phyloP scores from a whole-genome alignment of 2,797 vertebrate species.

The Distichodus sexfasciatus region DNA sequence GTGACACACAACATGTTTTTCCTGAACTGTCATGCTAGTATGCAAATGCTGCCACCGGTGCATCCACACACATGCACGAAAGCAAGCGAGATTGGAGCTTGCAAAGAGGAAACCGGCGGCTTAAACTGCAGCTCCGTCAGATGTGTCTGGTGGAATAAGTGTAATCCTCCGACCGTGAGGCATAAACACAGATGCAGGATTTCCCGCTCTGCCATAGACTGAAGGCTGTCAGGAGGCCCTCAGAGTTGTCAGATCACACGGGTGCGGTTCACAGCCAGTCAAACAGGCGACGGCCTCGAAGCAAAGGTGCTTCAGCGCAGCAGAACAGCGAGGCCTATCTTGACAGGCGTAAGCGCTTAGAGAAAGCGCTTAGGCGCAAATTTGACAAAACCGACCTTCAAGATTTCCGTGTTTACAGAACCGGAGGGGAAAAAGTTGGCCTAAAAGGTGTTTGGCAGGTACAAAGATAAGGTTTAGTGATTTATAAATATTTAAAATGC shows the following conservation, averaged over 20 bases:
- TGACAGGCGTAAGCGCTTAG: not conserved
- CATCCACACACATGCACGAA: not conserved
- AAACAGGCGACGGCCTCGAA: not conserved
- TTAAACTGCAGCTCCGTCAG: slow-evolving; percentile 24
- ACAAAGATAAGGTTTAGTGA: too few relatives aligned
- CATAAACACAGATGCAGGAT: slow-evolving; percentile 11
- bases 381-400: not conserved
- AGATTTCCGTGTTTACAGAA: not conserved
- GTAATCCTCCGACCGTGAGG: slow-evolving; percentile 12
- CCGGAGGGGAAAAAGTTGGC: too few relatives aligned
- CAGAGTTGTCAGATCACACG: not conserved
- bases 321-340: not conserved
- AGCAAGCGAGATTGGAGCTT: not conserved
- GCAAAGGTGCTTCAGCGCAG: not conserved
- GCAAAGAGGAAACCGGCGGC: not conserved
- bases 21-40: not conserved
- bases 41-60: too few relatives aligned
- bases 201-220: slow-evolving; percentile 2
- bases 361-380: not conserved
- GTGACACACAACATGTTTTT: not conserved
- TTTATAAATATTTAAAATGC: too few relatives aligned
- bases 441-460: too few relatives aligned
- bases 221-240: not conserved
- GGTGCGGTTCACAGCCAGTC: not conserved
- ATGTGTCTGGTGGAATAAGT: not conserved